Base-by-base conservation (phyloP, 92 coral and sea anemone species). In the Phenganax marumi region DNA sequence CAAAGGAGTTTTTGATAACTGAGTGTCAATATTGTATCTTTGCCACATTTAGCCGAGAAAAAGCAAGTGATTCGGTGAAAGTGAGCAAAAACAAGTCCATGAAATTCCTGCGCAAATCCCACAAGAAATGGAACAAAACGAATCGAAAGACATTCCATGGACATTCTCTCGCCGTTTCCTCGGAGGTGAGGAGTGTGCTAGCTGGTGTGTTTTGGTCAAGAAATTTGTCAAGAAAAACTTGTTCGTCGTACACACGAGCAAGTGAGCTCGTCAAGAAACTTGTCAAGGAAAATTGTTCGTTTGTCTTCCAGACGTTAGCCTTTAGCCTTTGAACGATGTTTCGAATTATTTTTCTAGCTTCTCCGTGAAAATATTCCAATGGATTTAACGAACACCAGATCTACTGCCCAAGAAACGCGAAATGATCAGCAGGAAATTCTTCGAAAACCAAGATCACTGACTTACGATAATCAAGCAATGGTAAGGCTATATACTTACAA, bases 301-400 rank as follows among this genome's bases (percentile, higher is more conserved):
- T 33, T 33, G 43, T 33, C 43, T 33, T 4, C 1, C 43, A 33
- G 63, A 14, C 16, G 1, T 56, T 19, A 0, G 0, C 63, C 63
- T 19, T 56, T 14, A 56, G 6, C 0, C 1, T 3, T 56, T 6
- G 16, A 56, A 56, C 6, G 21, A 14, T 56, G 0, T 56, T 14
- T 6, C 16, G 16, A 3, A 7, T 33, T 19, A 43, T 60, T 50
- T 39, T 64, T 21, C 10, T 51, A 92, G 99, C 4, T 33, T 1
- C 4, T 4, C 4, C 43, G 43, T 1, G 43, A 33, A 33, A 97
- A 96, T 9, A 93, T 91, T 14, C 96, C 99, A 12, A 96, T 96
- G 99, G 97, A 96, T 69, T 86, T 96, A 79, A 96, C 99, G 10
- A 97, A 96, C 57, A 96, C 92, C 82, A 96, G 91, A 84, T 97